phyloP scores from a whole-genome alignment of 2,888 invertebrate species.

The Troides oblongomaculatus region DNA sequence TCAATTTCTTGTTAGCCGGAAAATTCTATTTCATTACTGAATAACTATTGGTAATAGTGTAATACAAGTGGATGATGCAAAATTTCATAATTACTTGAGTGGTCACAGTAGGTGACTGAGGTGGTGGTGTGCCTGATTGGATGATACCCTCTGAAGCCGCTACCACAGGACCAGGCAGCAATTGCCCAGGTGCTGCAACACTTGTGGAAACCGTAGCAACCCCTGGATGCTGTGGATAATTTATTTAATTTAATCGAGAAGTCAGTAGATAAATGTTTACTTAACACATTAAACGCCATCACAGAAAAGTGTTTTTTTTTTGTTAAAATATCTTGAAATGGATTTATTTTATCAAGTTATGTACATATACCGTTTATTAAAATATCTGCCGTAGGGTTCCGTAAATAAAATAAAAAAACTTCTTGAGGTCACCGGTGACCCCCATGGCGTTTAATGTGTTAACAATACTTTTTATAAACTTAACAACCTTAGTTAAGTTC shows the following conservation, averaged over 20 bases:
- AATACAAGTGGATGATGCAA: background rate
- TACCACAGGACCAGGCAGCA: constrained; percentile 48
- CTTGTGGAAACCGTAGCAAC: constrained; percentile 69
- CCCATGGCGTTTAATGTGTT: too few species aligned
- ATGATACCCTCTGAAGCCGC: constrained; percentile 36
- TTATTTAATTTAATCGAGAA: constrained; percentile 7
- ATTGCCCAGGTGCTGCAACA: constrained; percentile 49
- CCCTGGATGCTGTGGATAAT: constrained; percentile 59
- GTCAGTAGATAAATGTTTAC: too few species aligned
- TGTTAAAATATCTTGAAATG: too few species aligned
- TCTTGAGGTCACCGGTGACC: too few species aligned
- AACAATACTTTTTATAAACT: background rate
- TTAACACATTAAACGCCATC: too few species aligned
- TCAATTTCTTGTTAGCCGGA: too few species aligned
- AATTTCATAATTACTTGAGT: constrained; percentile 46
- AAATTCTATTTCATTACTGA: too few species aligned
- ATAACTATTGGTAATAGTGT: background rate
- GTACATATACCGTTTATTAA: too few species aligned
- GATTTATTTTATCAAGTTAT: too few species aligned
- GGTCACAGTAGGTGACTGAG: constrained; percentile 46
- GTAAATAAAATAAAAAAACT: too few species aligned
- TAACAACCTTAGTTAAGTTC: background rate
- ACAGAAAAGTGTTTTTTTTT: too few species aligned
- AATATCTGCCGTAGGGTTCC: too few species aligned
- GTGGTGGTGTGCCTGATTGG: constrained; percentile 40